phyloP scores from a whole-genome alignment of 2,888 invertebrate genomes.

The Epinotia demarniana region DNA sequence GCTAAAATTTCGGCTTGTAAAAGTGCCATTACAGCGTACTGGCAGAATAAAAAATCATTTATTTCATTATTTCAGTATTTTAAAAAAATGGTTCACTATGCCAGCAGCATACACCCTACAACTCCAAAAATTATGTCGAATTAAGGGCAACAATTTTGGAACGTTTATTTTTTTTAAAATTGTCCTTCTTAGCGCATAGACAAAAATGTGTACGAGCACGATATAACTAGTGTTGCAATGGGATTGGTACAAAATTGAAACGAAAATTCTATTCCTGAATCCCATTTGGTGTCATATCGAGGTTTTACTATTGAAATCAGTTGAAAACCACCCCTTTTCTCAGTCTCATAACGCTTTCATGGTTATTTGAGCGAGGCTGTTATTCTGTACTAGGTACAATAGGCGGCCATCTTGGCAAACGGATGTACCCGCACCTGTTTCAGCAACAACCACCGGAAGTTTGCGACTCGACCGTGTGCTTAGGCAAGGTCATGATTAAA shows the following conservation, averaged over 20 bases:
- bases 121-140: no score
- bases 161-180: no score
- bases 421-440: constrained; percentile 25
- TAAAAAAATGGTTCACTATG: no score
- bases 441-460: constrained; percentile 30
- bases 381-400: constrained; percentile 17
- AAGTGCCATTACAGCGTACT: no score
- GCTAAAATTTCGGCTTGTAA: no score
- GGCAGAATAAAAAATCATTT: no score
- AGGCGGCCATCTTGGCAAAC: constrained; percentile 34
- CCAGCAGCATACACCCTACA: no score
- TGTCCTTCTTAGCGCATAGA: no score
- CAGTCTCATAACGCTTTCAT: background rate
- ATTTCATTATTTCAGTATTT: no score
- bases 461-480: constrained; percentile 1
- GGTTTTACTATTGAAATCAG: background rate
- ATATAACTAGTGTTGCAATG: background rate
- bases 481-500: constrained; percentile 23
- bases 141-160: no score
- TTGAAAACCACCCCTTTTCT: background rate
- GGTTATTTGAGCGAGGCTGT: background rate
- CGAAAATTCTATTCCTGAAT: background rate
- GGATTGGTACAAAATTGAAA: no score
- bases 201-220: background rate
- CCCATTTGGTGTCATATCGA: background rate